Evolutionary conservation across 2,888 invertebrate genomes (phyloP), one percentile per base, ranked within the genome.

Genomic region (Ganaspis brasiliensis): DNA sequence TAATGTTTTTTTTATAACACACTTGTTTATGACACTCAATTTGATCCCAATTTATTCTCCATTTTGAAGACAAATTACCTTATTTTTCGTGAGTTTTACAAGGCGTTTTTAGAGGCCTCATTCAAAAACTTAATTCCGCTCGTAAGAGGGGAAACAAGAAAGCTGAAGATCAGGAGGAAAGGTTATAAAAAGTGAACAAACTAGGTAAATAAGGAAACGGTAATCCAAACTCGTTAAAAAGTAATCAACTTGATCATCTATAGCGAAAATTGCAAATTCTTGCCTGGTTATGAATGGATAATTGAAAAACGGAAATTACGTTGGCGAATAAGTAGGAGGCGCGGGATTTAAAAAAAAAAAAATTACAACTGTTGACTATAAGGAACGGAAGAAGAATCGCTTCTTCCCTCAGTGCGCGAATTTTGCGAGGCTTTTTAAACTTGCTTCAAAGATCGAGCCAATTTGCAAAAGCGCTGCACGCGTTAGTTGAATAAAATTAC

Each of bases 401-500:
- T 24, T 45, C 14, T 21, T 31, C 16, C n/a, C 19, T 4, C 16
- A n/a, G 2, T 6, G 24, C 52, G 52, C 14, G 31, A 31, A 31
- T 31, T 6, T 31, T 31, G 31, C 31, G 31, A 31, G 31, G 21
- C 14, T 55, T 16, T 26, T 55, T 52, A 14, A 9, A 8, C 14
- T 55, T 55, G 16, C 37, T 37, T 35, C 45, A 45, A 49, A 70
- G 45, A 71, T 71, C 19, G 26, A 75, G 59, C 49, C 75, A 75
- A 75, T 75, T 71, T 57, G 71, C 59, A 57, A 59, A 75, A 75
- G 55, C 71, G 75, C 45, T 55, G 75, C 57, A 59, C 75, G 75
- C 71, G 71, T 75, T 75, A 75, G 75, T 70, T 75, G 40, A 56
- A 75, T 75, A 75, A 75, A 75, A 75, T 75, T 75, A 75, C 71